phyloP scores from a whole-genome alignment of 2,113 vertebrate species.

The Corythornis vintsioides region DNA sequence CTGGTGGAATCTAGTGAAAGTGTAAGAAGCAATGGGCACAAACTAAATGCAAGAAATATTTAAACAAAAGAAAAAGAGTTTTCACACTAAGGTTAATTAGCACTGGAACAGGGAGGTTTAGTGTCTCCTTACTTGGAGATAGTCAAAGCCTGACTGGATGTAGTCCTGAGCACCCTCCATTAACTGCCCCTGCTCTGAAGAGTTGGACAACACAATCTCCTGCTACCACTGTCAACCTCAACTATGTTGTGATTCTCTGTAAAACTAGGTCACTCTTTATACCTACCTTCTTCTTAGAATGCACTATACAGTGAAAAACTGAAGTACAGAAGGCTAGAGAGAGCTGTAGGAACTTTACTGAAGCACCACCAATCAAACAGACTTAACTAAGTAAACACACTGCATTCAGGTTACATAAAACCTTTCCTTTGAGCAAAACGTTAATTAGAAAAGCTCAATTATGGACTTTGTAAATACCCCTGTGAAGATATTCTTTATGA shows the following conservation, averaged over 20 bases:
- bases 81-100: neutral
- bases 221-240: neutral
- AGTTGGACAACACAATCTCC: neutral
- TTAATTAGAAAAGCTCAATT: neutral
- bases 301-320: neutral
- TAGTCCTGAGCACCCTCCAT: neutral
- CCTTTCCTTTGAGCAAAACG: neutral
- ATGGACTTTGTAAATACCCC: neutral
- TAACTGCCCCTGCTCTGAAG: neutral
- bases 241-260: neutral
- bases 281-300: neutral
- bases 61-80: neutral
- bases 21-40: neutral
- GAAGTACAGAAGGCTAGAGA: neutral
- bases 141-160: neutral
- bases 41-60: neutral
- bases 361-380: neutral
- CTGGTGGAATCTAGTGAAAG: neutral
- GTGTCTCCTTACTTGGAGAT: neutral
- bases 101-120: neutral
- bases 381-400: neutral
- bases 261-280: neutral
- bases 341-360: neutral
- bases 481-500: neutral
- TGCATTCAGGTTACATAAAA: constrained; percentile 7